phyloP scores from a whole-genome alignment of 2,888 invertebrate genomes.

The Xiphydria camelus region DNA sequence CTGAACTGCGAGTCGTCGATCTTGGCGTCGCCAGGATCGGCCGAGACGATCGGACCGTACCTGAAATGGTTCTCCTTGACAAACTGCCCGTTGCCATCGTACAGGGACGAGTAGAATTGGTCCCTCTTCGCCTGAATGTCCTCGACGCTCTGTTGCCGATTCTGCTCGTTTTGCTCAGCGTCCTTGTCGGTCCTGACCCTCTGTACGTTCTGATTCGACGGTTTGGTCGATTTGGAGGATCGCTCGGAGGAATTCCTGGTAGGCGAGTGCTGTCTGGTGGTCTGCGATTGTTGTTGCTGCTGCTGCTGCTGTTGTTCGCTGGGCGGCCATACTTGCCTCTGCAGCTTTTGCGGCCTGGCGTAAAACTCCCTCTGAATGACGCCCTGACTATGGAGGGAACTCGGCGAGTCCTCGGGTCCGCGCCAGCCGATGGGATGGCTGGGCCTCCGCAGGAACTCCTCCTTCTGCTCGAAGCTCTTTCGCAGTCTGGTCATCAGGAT shows the following conservation, averaged over 20 bases:
- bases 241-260: slow-evolving; percentile 52
- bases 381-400: slow-evolving; percentile 17
- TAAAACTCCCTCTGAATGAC: slow-evolving; percentile 74
- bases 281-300: slow-evolving; percentile 18
- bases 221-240: slow-evolving; percentile 36
- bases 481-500: slow-evolving; percentile 76
- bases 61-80: slow-evolving; percentile 32
- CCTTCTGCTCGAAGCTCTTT: slow-evolving; percentile 86
- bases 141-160: neutral
- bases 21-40: slow-evolving; percentile 15
- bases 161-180: slow-evolving; percentile 38
- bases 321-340: slow-evolving; percentile 74
- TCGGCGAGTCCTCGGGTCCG: slow-evolving; percentile 59
- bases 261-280: slow-evolving; percentile 56
- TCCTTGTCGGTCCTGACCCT: slow-evolving; percentile 59
- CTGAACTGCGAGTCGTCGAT: slow-evolving; percentile 19
- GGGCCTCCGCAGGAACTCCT: slow-evolving; percentile 81
- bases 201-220: slow-evolving; percentile 59
- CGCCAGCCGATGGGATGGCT: slow-evolving; percentile 68
- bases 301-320: slow-evolving; percentile 40
- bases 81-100: slow-evolving; percentile 31
- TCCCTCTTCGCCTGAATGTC: slow-evolving; percentile 27
- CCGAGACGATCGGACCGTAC: slow-evolving; percentile 23
- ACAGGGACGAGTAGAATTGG: slow-evolving; percentile 32
- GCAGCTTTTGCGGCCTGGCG: slow-evolving; percentile 76